Evolutionary conservation across 2,888 invertebrate genomes (phyloP).

Genomic region (Phortica okadai): DNA sequence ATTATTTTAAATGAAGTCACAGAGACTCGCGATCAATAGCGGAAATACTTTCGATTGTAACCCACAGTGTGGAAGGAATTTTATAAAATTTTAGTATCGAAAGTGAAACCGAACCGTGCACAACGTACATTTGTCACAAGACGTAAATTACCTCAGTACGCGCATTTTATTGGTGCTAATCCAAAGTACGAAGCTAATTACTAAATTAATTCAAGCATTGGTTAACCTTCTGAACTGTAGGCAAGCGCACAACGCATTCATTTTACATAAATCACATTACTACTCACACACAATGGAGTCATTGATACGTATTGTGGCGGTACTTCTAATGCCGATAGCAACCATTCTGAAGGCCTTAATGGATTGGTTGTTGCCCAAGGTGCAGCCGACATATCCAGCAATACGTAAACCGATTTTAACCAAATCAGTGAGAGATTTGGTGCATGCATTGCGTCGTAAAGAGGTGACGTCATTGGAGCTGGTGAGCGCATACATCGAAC

Average conservation of each 20-base stretch:
- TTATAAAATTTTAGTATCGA: conserved; percentile 7
- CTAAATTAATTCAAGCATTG: neutral
- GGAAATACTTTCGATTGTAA: neutral
- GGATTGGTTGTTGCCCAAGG: conserved; percentile 48
- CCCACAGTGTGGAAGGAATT: neutral
- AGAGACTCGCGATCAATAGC: too few species aligned
- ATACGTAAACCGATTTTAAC: conserved; percentile 60
- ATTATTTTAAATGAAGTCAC: too few species aligned
- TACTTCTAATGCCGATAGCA: conserved; percentile 54
- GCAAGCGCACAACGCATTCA: neutral
- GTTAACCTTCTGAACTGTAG: conserved; percentile 24
- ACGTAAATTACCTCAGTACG: neutral
- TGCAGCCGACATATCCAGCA: conserved; percentile 57
- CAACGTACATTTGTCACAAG: neutral
- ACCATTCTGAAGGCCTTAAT: conserved; percentile 54
- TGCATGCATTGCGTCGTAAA: conserved; percentile 58
- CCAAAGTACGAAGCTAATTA: conserved; percentile 16
- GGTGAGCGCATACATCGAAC: conserved; percentile 80
- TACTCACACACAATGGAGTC: conserved; percentile 55
- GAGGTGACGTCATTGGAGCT: conserved; percentile 78
- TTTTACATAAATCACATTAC: neutral
- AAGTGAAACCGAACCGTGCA: conserved; percentile 2
- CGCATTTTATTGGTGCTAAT: neutral
- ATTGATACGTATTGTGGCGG: conserved; percentile 56
- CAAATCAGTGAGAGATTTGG: conserved; percentile 61